Evolutionary conservation across 2,888 invertebrate genomes (phyloP).

Genomic region (Tinea semifulvella): DNA sequence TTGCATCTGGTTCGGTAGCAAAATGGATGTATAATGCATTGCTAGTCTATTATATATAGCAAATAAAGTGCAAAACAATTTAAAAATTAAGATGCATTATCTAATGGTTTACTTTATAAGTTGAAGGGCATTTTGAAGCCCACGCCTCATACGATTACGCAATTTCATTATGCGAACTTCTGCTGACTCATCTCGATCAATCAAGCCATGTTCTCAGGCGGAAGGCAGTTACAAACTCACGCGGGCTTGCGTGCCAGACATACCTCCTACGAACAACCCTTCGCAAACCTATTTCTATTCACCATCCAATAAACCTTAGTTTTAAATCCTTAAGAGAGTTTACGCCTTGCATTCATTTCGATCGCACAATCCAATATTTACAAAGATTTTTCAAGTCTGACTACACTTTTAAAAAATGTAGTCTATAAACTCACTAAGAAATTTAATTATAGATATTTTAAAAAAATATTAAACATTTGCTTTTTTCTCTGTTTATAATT

Average conservation of each 20-base stretch:
- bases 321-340: background rate
- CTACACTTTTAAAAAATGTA: too few relatives aligned
- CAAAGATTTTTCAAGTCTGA: too few relatives aligned
- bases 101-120: conserved; percentile 1
- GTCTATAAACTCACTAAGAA: too few relatives aligned
- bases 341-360: too few relatives aligned
- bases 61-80: too few relatives aligned
- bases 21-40: too few relatives aligned
- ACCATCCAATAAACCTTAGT: background rate
- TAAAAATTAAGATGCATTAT: background rate
- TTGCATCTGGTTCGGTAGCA: too few relatives aligned
- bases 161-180: conserved; percentile 13
- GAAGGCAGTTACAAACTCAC: conserved; percentile 13
- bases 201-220: conserved; percentile 23
- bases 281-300: background rate
- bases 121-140: conserved; percentile 8
- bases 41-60: too few relatives aligned
- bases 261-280: background rate
- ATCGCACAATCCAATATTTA: too few relatives aligned
- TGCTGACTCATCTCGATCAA: conserved; percentile 46
- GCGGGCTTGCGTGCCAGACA: conserved; percentile 12
- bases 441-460: too few relatives aligned
- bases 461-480: too few relatives aligned
- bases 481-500: too few relatives aligned
- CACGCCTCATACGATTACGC: conserved; percentile 13